These are phyloP conservation scores for Chelidonichthys spinosus DNA, from an alignment of 2,797 vertebrate genomes.

Conservation along the genomic window DNA sequence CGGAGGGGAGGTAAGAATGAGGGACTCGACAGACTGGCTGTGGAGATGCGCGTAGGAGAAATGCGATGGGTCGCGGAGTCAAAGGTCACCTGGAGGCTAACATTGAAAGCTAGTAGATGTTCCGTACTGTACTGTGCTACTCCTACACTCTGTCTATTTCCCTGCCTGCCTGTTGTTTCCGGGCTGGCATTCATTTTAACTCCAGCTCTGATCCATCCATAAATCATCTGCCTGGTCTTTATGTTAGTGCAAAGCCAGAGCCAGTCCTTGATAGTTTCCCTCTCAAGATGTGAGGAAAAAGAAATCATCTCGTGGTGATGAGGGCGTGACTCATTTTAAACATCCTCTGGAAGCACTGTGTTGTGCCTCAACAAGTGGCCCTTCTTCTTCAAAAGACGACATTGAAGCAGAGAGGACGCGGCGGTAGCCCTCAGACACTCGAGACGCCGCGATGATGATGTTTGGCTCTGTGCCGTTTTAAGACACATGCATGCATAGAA, in stretches of 20 bases:
- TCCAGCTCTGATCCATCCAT: constrained; percentile 23
- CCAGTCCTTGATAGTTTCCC: constrained; percentile 14
- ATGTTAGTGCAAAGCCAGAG: constrained; percentile 1
- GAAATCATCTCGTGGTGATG: constrained; percentile 35
- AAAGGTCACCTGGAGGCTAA: constrained; percentile 63
- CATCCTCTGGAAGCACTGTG: neutral
- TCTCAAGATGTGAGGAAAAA: constrained; percentile 7
- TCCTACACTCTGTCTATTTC: constrained; percentile 58
- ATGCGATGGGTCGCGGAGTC: constrained; percentile 45
- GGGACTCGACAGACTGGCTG: constrained; percentile 18
- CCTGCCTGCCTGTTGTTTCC: constrained; percentile 38
- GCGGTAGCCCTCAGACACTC: neutral
- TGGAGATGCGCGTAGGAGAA: constrained; percentile 59
- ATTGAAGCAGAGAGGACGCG: no score
- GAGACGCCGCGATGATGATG: neutral
- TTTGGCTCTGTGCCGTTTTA: neutral
- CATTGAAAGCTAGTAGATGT: constrained; percentile 39
- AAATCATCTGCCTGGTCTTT: neutral
- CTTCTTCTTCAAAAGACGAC: constrained; percentile 34
- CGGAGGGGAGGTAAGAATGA: constrained; percentile 6
- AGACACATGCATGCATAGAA: neutral
- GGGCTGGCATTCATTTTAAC: constrained; percentile 32
- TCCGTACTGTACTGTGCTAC: constrained; percentile 42
- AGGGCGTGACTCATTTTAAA: constrained; percentile 11
- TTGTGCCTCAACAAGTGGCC: neutral